Evolutionary conservation across 2,888 invertebrate genomes (phyloP).

Genomic region (Lasiommata megera): DNA sequence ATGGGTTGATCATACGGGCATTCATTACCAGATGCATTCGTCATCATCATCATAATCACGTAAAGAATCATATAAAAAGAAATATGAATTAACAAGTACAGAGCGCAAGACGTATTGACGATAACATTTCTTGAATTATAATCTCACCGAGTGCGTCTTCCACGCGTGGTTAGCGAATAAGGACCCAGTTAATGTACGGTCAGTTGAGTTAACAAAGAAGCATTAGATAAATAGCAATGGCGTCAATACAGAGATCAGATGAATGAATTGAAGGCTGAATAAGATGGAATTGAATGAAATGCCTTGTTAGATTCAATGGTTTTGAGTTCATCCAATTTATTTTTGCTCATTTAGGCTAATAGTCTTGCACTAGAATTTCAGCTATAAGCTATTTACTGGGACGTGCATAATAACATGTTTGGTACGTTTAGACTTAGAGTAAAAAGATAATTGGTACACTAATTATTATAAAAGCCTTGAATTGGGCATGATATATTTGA

Average conservation of each 20-base stretch:
- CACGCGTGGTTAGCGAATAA: conserved; percentile 5
- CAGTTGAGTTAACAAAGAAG: conserved; percentile 23
- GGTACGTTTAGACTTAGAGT: conserved; percentile 4
- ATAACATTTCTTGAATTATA: background rate
- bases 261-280: conserved; percentile 32
- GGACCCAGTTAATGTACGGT: conserved; percentile 15
- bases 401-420: conserved; percentile 3
- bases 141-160: background rate
- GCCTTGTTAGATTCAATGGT: conserved; percentile 30
- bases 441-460: too few species aligned
- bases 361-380: conserved; percentile 29
- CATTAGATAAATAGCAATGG: conserved; percentile 29
- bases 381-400: conserved; percentile 18
- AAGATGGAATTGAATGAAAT: conserved; percentile 30
- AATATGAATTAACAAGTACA: too few species aligned
- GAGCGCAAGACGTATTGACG: background rate
- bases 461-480: too few species aligned
- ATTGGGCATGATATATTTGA: too few species aligned
- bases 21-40: too few species aligned
- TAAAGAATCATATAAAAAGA: too few species aligned
- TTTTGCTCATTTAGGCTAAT: conserved; percentile 33
- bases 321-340: conserved; percentile 32
- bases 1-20: too few species aligned
- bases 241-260: conserved; percentile 25
- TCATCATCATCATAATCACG: too few species aligned